Percentiles rank a stretch among this genome's conserved stretches.
These are phyloP conservation scores for Chaetoderma sp. DNA, from an alignment of 2,888 invertebrate genomes.

Conservation along the genomic window DNA sequence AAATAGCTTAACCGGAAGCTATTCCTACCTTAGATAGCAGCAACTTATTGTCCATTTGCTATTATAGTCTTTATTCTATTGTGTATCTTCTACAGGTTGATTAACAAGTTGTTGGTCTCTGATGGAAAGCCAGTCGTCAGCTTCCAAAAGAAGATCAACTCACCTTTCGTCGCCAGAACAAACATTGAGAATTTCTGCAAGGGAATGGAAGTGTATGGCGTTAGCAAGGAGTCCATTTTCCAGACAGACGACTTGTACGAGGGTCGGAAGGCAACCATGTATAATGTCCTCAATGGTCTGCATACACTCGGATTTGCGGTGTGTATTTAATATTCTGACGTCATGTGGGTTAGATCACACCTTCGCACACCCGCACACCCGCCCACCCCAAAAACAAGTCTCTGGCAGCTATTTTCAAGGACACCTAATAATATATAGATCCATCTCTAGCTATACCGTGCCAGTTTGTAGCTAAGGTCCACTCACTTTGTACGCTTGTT, in stretches of 20 bases:
- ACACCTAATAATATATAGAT: too few relatives aligned
- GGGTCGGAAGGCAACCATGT: conserved; percentile 58
- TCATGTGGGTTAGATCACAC: conserved; percentile 52
- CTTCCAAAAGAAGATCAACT: conserved; percentile 56
- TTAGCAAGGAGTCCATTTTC: conserved; percentile 52
- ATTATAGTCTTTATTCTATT: too few relatives aligned
- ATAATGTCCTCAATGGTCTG: conserved; percentile 62
- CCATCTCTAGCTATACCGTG: too few relatives aligned
- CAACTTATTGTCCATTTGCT: too few relatives aligned
- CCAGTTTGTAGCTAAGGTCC: too few relatives aligned
- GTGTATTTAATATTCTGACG: too few relatives aligned
- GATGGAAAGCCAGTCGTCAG: conserved; percentile 48
- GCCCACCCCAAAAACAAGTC: too few relatives aligned
- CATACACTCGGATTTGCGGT: conserved; percentile 65
- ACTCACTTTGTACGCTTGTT: too few relatives aligned
- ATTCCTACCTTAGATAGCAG: too few relatives aligned
- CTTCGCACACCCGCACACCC: too few relatives aligned
- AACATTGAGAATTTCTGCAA: conserved; percentile 64
- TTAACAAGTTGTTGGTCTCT: conserved; percentile 57
- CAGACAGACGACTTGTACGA: conserved; percentile 64
- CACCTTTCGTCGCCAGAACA: conserved; percentile 62
- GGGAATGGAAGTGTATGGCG: conserved; percentile 53
- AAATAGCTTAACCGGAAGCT: too few relatives aligned
- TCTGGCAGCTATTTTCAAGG: too few relatives aligned
- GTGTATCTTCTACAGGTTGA: conserved; percentile 50